Percentiles rank a stretch among this genome's conserved stretches.
These are phyloP conservation scores for Paedocypris micromegethes DNA, from an alignment of 2,797 vertebrate genomes.

Conservation along the genomic window DNA sequence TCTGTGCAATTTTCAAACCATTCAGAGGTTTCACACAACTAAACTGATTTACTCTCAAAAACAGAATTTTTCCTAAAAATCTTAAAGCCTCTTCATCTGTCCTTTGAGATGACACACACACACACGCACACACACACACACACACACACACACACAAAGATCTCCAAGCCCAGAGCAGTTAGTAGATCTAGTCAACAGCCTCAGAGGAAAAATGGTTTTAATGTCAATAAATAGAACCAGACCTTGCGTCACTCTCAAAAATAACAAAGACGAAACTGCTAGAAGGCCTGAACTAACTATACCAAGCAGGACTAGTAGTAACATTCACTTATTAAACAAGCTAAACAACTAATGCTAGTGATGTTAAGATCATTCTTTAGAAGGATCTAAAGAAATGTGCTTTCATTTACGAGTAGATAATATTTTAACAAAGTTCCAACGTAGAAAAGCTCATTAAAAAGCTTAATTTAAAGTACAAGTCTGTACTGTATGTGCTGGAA, in stretches of 20 bases:
- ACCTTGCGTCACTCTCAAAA: constrained; percentile 3
- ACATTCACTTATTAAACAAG: not conserved
- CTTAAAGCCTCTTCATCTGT: constrained; percentile 18
- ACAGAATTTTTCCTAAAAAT: not conserved
- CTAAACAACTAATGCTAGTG: not conserved
- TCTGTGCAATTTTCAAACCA: constrained; percentile 24
- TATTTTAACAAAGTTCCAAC: not conserved
- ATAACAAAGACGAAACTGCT: constrained; percentile 19
- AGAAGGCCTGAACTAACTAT: constrained; percentile 12
- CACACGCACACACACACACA: constrained; percentile 6
- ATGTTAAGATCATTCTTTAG: constrained; percentile 6
- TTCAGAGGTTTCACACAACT: constrained; percentile 9
- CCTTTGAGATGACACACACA: constrained; percentile 13
- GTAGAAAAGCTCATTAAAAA: constrained; percentile 14
- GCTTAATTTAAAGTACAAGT: not conserved
- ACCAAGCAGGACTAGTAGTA: not conserved
- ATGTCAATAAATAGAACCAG: constrained; percentile 12
- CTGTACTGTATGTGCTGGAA: constrained; percentile 6
- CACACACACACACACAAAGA: constrained; percentile 14
- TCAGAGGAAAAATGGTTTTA: constrained; percentile 26
- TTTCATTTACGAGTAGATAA: too few species aligned
- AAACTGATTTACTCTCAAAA: too few species aligned
- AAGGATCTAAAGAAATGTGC: not conserved
- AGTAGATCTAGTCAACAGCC: constrained; percentile 18
- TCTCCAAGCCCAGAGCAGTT: constrained; percentile 11